These are phyloP conservation scores for Lycocorax pyrrhopterus DNA, from an alignment of 2,113 vertebrate species.

Conservation along the genomic window DNA sequence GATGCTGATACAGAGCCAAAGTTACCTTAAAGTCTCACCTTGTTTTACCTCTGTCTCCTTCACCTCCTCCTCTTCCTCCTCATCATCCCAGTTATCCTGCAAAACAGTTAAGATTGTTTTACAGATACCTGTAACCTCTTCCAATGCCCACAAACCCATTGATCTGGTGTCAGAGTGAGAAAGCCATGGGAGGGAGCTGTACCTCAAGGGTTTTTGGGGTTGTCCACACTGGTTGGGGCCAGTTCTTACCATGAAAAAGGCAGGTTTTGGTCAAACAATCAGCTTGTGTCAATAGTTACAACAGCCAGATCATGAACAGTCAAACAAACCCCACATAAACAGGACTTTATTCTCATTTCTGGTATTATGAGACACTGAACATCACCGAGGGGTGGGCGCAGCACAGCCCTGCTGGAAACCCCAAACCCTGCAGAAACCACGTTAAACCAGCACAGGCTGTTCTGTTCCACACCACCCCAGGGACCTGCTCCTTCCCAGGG, in stretches of 20 bases:
- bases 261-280: neutral
- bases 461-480: neutral
- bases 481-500: neutral
- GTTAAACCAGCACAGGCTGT: rapidly evolving
- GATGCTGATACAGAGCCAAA: neutral
- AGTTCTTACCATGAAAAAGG: neutral
- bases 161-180: rapidly evolving
- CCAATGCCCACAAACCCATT: rapidly evolving
- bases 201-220: neutral
- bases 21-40: constrained; percentile 56
- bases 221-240: rapidly evolving
- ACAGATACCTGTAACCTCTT: neutral
- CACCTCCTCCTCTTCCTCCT: constrained; percentile 76
- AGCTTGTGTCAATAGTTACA: neutral
- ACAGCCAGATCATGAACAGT: neutral
- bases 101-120: neutral
- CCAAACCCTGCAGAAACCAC: rapidly evolving
- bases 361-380: rapidly evolving
- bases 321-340: neutral
- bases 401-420: neutral
- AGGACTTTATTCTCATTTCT: neutral
- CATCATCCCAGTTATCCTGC: constrained; percentile 99
- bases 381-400: rapidly evolving
- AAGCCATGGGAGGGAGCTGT: neutral
- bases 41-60: constrained; percentile 74